Conservation (phyloP, 2,888 invertebrate genomes). For the Miltochrista miniata region DNA sequence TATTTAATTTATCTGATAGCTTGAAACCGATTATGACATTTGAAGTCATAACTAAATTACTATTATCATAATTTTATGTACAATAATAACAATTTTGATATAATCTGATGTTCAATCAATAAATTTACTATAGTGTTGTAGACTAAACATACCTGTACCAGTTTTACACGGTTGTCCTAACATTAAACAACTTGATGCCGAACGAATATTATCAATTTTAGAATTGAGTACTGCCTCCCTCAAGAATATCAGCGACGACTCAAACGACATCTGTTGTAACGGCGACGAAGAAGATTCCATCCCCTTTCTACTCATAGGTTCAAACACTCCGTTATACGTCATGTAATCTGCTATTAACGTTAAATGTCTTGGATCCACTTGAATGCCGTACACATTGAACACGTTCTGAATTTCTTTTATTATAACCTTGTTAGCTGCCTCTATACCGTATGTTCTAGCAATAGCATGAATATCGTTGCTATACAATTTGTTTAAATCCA, state of each 20-base stretch:
- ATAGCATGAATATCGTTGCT: conserved; percentile 97
- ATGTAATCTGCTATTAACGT: conserved; percentile 98
- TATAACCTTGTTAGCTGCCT: conserved; percentile 96
- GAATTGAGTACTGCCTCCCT: conserved; percentile 89
- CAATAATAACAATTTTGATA: no score
- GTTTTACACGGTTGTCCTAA: conserved; percentile 91
- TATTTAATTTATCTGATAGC: no score
- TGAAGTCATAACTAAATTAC: no score
- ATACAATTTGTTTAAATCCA: conserved; percentile 93
- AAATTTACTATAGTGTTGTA: conserved; percentile 60
- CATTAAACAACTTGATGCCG: conserved; percentile 94
- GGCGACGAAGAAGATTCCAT: conserved; percentile 97
- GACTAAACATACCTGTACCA: conserved; percentile 91
- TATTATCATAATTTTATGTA: no score
- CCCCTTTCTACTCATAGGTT: conserved; percentile 95
- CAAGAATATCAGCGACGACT: conserved; percentile 94
- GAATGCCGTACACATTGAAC: conserved; percentile 98
- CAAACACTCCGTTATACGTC: conserved; percentile 96
- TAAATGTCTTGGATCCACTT: conserved; percentile 97
- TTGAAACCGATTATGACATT: no score
- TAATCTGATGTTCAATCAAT: conserved; percentile 21
- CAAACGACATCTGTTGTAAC: conserved; percentile 99
- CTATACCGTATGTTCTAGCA: conserved; percentile 96
- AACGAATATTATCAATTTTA: conserved; percentile 88
- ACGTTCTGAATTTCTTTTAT: conserved; percentile 98